Evolutionary conservation across 2,888 invertebrate genomes (phyloP), one percentile per base, ranked within the genome.

Genomic region (Leptinotarsa juncta): DNA sequence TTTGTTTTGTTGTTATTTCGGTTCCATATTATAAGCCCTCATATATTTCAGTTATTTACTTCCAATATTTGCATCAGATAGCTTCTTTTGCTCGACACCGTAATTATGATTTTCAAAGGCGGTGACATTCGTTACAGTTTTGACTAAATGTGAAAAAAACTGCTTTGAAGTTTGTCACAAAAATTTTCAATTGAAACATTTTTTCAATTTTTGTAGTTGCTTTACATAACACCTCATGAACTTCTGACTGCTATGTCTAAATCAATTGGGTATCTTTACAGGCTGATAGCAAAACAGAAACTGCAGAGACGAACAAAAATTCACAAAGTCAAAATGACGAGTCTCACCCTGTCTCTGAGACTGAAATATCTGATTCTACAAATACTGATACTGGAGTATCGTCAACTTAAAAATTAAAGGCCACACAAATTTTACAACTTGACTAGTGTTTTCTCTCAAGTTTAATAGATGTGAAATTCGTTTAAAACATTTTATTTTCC

Each of bases 261-360:
- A 84, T 83, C 82, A 74, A 80, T 84, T 86, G 87, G 86, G 84
- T 87, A 85, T 88, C 85, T 88, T 89, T 89, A 85, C 89, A 89
- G 89, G 89, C 88, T 84, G 86, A 88, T 86, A 88, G 86, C 86
- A 88, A 89, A 88, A 83, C 81, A 77, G 82, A 81, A 72, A 87
- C 87, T 86, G 86, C 88, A 86, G 86, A 88, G 87, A 88, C 88
- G 82, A 84, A 83, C 84, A 84, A 85, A 84, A 85, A 83, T 84
- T 85, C 84, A 81, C 81, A 84, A 78, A 83, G 72, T 82, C 82
- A 81, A 81, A 77, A 79, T 77, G 77, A 80, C 78, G 79, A 75
- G 81, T 82, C 84, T 83, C 83, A 82, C 80, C 80, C 81, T 81
- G 80, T 82, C 74, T 77, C 80, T 79, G 83, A 82, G 80, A 80